phyloP scores from a whole-genome alignment of 2,797 vertebrate species.

The Micromesistius poutassou region DNA sequence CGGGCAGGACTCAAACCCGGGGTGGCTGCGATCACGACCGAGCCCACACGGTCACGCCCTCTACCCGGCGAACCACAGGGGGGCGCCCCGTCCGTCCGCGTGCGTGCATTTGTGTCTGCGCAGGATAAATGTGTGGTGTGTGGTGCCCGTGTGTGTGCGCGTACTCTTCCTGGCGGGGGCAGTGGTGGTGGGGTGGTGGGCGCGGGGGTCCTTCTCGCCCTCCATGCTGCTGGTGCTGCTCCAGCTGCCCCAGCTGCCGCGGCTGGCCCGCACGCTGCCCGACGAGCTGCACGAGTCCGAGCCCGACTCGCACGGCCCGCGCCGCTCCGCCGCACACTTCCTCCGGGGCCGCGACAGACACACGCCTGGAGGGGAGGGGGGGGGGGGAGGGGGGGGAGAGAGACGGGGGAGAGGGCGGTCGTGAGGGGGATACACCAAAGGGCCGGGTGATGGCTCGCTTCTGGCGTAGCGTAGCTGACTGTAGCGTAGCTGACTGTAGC shows the following conservation, averaged over 20 bases:
- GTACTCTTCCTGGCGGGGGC: conserved; percentile 73
- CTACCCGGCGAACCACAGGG: no score
- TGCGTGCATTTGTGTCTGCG: conserved; percentile 2
- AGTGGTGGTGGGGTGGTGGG: conserved; percentile 74
- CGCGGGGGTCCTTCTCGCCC: conserved; percentile 84
- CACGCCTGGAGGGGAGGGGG: conserved; percentile 46
- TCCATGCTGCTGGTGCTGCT: conserved; percentile 94
- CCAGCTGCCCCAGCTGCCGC: conserved; percentile 98
- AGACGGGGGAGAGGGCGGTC: neutral
- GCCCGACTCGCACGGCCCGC: conserved; percentile 85
- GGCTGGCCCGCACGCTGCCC: conserved; percentile 89
- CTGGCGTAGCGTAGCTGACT: no score
- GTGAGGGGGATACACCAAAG: no score
- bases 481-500: no score
- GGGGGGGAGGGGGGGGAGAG: neutral
- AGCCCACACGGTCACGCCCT: no score
- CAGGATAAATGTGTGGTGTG: no score
- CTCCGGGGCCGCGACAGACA: conserved; percentile 68
- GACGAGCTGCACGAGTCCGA: conserved; percentile 94
- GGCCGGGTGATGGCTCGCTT: no score
- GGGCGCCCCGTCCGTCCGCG: no score
- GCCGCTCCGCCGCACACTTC: conserved; percentile 77
- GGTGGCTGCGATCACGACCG: no score
- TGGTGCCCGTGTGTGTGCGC: neutral
- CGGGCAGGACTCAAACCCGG: no score